A percentile compares a stretch with the other conserved stretches of the same genome.
Evolutionary conservation across 2,797 vertebrate species (phyloP).

Genomic region (Falco cherrug): DNA sequence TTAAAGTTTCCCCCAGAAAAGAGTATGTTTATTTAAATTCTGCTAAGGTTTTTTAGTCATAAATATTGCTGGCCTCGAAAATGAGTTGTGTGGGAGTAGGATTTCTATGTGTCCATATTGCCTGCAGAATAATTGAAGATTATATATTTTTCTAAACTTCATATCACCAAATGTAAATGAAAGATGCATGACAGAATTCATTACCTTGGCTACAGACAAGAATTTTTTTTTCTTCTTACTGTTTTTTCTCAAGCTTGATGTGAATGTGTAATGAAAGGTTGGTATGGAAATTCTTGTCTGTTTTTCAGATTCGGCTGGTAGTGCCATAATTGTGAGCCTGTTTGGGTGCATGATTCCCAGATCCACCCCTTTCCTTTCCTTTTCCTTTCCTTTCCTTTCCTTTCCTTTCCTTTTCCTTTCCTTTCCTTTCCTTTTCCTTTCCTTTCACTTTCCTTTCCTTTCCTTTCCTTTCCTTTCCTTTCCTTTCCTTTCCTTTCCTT

Average conservation of each 20-base stretch:
- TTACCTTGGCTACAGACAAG: not conserved
- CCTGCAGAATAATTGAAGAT: constrained; percentile 21
- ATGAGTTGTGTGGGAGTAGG: constrained; percentile 16
- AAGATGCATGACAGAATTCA: not conserved
- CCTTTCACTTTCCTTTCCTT: no score
- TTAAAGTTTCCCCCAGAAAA: constrained; percentile 7
- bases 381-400: no score
- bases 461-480: no score
- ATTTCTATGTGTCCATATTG: constrained; percentile 29
- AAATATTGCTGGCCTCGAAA: constrained; percentile 22
- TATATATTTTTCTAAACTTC: constrained; percentile 22
- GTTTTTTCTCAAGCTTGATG: not conserved
- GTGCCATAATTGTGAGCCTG: not conserved
- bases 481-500: no score
- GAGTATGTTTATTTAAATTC: constrained; percentile 4
- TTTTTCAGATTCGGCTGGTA: not conserved
- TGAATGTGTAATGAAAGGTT: not conserved
- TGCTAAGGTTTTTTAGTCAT: not conserved
- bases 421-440: no score
- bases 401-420: no score
- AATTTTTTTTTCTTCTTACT: not conserved
- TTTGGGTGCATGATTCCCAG: not conserved
- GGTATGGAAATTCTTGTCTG: not conserved
- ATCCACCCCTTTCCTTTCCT: not conserved
- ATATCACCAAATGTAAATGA: not conserved